These are phyloP conservation scores for Drepana arcuata DNA, from an alignment of 1,140 invertebrate species.

Conservation along the genomic window DNA sequence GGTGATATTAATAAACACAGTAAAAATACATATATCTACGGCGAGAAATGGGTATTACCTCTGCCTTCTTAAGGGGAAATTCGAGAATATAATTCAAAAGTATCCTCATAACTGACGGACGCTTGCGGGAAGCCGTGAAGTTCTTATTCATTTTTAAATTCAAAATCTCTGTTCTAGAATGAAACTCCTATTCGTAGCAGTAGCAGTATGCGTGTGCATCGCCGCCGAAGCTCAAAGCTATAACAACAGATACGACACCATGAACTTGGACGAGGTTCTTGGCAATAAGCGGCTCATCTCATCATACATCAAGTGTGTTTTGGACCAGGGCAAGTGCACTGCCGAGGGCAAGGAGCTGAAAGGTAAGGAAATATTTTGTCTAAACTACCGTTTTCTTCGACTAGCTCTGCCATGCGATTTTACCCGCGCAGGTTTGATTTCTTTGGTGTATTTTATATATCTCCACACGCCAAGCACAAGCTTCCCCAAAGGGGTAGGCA, in stretches of 20 bases:
- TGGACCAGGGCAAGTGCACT: slow-evolving; percentile 80
- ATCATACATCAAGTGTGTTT: slow-evolving; percentile 80
- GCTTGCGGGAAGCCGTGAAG: too few relatives aligned
- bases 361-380: slow-evolving; percentile 74
- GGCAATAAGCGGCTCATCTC: slow-evolving; percentile 76
- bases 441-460: background rate
- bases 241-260: slow-evolving; percentile 78
- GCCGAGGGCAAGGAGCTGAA: slow-evolving; percentile 81
- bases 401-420: background rate
- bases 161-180: slow-evolving; percentile 19
- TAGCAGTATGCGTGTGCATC: slow-evolving; percentile 28
- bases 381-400: background rate
- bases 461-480: too few relatives aligned
- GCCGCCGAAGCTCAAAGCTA: slow-evolving; percentile 70
- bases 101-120: too few relatives aligned
- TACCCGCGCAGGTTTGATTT: too few relatives aligned
- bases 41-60: too few relatives aligned
- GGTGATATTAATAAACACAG: too few relatives aligned
- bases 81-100: too few relatives aligned
- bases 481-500: too few relatives aligned
- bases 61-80: too few relatives aligned
- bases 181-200: slow-evolving; percentile 30
- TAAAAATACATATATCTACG: too few relatives aligned
- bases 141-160: too few relatives aligned
- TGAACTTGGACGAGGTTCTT: slow-evolving; percentile 79